Percentiles rank a stretch among this genome's conserved stretches.
Evolutionary conservation across 1,140 invertebrate species (phyloP).

Genomic region (Calycopis cecrops): DNA sequence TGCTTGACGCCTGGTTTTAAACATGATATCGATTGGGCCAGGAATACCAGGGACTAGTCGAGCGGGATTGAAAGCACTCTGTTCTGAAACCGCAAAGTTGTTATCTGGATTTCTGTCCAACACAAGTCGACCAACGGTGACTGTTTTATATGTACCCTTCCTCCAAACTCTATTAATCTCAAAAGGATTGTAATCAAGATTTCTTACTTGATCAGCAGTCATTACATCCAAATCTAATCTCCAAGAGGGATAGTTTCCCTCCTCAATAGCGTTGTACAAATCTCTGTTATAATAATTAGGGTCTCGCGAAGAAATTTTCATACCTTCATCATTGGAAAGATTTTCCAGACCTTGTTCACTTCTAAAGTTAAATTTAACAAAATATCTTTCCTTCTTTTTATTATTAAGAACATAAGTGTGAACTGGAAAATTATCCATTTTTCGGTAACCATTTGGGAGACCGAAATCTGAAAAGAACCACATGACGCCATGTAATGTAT

Average conservation of each 20-base stretch:
- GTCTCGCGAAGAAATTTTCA: conserved; percentile 30
- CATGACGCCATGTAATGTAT: conserved; percentile 86
- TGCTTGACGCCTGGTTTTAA: conserved; percentile 88
- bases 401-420: conserved; percentile 84
- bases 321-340: conserved; percentile 56
- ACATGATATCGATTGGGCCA: conserved; percentile 88
- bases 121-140: conserved; percentile 88
- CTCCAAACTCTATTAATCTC: conserved; percentile 86
- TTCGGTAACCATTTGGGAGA: conserved; percentile 88
- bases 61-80: conserved; percentile 89
- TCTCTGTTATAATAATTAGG: conserved; percentile 42
- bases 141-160: conserved; percentile 86
- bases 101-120: conserved; percentile 88
- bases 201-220: conserved; percentile 68
- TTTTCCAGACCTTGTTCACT: conserved; percentile 82
- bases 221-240: conserved; percentile 77
- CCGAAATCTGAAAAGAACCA: conserved; percentile 91
- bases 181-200: conserved; percentile 77
- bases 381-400: conserved; percentile 73
- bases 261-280: conserved; percentile 45
- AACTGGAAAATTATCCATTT: conserved; percentile 79
- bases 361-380: conserved; percentile 84
- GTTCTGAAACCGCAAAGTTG: conserved; percentile 90
- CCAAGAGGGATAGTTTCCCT: conserved; percentile 82
- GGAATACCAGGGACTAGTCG: conserved; percentile 91